A percentile compares a stretch with the other conserved stretches of the same genome.
Evolutionary conservation across 2,113 vertebrate species (phyloP).

Genomic region (Phalacrocorax aristotelis): DNA sequence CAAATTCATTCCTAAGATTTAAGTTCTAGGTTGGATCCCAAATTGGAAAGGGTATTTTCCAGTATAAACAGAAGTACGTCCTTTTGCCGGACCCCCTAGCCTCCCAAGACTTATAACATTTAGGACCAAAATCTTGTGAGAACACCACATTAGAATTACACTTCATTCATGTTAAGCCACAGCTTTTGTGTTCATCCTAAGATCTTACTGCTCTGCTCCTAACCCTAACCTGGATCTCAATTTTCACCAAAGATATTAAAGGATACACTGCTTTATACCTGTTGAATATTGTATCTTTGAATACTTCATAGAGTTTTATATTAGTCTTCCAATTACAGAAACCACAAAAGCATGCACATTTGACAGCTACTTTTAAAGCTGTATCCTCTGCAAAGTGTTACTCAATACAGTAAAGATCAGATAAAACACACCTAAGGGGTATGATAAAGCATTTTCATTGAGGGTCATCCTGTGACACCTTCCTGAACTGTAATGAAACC

Average conservation of each 20-base stretch:
- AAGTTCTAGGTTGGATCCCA: background rate
- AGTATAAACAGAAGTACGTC: background rate
- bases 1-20: background rate
- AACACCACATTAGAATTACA: background rate
- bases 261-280: background rate
- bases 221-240: background rate
- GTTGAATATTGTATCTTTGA: background rate
- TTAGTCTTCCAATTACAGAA: background rate
- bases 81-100: background rate
- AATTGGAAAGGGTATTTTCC: background rate
- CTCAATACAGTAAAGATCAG: background rate
- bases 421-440: slow-evolving; percentile 4
- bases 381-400: background rate
- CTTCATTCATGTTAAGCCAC: background rate
- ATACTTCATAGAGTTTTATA: background rate
- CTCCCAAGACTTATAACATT: background rate
- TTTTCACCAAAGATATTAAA: background rate
- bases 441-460: background rate
- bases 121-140: background rate
- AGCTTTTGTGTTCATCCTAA: background rate
- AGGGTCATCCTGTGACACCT: background rate
- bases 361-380: background rate
- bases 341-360: background rate
- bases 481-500: background rate
- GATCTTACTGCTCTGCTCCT: background rate